Evolutionary conservation across 2,113 vertebrate species (phyloP).

Genomic region (Isichthys henryi): DNA sequence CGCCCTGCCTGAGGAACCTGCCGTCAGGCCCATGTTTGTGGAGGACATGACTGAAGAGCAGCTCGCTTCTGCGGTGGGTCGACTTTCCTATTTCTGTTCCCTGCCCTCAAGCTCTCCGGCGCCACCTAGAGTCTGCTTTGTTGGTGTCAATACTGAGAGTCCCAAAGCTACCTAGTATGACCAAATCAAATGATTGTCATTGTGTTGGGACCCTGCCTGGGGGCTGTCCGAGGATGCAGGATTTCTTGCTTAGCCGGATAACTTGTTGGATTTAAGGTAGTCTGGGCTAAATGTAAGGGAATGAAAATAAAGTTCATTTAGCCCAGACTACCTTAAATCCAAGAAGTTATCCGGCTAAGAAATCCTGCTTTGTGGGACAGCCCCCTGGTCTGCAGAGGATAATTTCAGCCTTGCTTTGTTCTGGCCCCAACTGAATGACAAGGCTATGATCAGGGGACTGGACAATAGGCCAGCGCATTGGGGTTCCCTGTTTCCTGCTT

Average conservation of each 20-base stretch:
- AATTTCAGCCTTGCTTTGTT: not conserved
- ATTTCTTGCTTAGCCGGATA: no score
- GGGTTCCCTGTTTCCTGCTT: not conserved
- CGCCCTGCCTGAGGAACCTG: constrained; percentile 84
- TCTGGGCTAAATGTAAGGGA: no score
- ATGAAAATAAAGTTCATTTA: no score
- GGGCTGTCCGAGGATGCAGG: no score
- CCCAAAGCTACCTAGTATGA: not conserved
- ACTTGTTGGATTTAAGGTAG: no score
- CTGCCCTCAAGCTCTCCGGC: not conserved
- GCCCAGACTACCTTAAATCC: no score
- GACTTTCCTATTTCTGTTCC: not conserved
- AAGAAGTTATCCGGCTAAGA: no score
- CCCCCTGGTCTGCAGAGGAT: not conserved
- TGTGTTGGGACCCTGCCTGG: not conserved
- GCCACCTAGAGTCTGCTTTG: not conserved
- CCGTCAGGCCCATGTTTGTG: constrained; percentile 84
- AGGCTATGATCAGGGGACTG: not conserved
- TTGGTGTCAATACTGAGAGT: not conserved
- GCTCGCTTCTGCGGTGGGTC: constrained; percentile 89
- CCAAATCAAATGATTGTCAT: not conserved
- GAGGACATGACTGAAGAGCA: constrained; percentile 99
- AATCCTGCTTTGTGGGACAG: no score
- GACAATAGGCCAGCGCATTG: not conserved
- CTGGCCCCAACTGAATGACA: not conserved